A percentile compares a stretch with the other conserved stretches of the same genome.
These are phyloP conservation scores for Stichopus chloronotus DNA, from an alignment of 35 echinoderm and acorn worm genomes.

Conservation along the genomic window DNA sequence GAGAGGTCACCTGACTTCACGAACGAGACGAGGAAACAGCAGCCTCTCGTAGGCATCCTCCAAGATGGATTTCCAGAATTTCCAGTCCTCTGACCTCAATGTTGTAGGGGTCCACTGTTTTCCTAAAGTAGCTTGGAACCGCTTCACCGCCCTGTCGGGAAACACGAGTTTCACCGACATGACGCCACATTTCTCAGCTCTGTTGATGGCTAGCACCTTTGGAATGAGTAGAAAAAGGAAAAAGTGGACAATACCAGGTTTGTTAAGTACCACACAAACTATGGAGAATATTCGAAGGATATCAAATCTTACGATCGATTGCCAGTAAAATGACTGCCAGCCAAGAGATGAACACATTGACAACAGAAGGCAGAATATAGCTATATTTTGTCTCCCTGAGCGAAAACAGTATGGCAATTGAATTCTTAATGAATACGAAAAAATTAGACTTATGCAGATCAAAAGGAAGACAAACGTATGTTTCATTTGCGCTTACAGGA, in stretches of 20 bases:
- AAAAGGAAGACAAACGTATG: too few relatives aligned
- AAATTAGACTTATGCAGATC: too few relatives aligned
- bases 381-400: background rate
- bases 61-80: constrained; percentile 49
- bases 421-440: too few relatives aligned
- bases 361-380: background rate
- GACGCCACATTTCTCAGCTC: constrained; percentile 72
- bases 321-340: background rate
- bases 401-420: too few relatives aligned
- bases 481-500: too few relatives aligned
- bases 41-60: constrained; percentile 80
- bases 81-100: background rate
- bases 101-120: constrained; percentile 50
- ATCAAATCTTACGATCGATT: background rate
- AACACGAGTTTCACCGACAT: constrained; percentile 71
- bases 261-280: background rate
- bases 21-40: constrained; percentile 70
- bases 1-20: constrained; percentile 75
- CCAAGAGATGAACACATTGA: background rate
- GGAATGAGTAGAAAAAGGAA: background rate
- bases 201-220: constrained; percentile 87
- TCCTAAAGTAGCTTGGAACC: constrained; percentile 57
- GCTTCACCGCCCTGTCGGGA: background rate
- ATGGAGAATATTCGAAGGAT: background rate
- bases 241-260: background rate